Percentiles rank a stretch among this genome's conserved stretches.
Conservation (phyloP, 2,888 invertebrate genomes). For the Leucozona laternaria region DNA sequence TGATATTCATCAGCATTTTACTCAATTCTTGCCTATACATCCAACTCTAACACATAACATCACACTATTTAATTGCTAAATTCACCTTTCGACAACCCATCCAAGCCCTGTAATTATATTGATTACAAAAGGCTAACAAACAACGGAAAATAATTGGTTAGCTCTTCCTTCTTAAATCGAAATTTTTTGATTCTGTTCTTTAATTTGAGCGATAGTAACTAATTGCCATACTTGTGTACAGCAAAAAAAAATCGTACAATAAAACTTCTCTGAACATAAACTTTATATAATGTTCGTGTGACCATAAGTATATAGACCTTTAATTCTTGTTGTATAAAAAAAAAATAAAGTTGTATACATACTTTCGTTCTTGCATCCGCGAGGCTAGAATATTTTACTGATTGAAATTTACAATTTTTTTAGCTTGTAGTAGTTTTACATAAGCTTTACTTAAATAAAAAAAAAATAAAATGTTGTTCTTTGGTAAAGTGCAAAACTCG, state of each 20-base stretch:
- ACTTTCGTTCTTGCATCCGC: too few species aligned
- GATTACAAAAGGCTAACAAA: constrained; percentile 57
- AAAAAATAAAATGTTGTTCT: too few species aligned
- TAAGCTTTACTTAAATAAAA: too few species aligned
- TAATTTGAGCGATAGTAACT: constrained; percentile 28
- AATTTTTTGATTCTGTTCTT: constrained; percentile 54
- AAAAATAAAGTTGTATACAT: too few species aligned
- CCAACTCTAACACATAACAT: constrained; percentile 39
- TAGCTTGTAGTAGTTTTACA: too few species aligned
- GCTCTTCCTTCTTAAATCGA: constrained; percentile 18
- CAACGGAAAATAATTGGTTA: constrained; percentile 48
- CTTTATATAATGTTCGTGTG: too few species aligned
- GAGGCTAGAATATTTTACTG: too few species aligned
- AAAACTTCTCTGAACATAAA: constrained; percentile 2
- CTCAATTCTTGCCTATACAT: neutral
- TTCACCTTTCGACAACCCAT: constrained; percentile 38
- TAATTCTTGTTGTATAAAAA: neutral
- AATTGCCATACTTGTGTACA: constrained; percentile 46
- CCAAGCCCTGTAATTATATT: constrained; percentile 48
- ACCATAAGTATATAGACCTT: neutral
- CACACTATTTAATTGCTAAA: constrained; percentile 47
- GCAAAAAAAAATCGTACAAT: neutral
- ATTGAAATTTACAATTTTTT: too few species aligned
- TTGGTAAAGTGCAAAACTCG: too few species aligned
- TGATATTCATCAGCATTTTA: neutral